These are phyloP conservation scores for Ophion costatus DNA, from an alignment of 2,888 invertebrate species.

Conservation along the genomic window DNA sequence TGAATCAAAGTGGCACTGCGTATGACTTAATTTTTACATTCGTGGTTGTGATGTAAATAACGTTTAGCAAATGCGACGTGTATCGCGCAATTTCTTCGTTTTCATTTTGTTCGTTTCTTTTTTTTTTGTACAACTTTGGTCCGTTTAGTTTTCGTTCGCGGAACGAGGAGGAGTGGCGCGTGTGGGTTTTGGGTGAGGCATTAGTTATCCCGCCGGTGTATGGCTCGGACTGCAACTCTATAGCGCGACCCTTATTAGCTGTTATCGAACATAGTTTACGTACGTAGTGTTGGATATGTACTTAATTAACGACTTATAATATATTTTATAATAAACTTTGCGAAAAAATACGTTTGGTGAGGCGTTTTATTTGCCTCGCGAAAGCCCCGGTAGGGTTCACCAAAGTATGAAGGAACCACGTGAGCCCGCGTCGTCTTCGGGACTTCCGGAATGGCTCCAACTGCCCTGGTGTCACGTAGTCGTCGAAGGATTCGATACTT, in stretches of 20 bases:
- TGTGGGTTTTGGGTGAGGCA: slow-evolving; percentile 14
- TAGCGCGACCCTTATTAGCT: slow-evolving; percentile 65
- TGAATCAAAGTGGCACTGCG: slow-evolving; percentile 59
- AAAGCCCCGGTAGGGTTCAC: not conserved
- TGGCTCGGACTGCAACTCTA: slow-evolving; percentile 25
- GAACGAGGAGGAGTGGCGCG: not conserved
- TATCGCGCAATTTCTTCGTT: slow-evolving; percentile 5
- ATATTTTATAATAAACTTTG: slow-evolving; percentile 82
- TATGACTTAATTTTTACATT: slow-evolving; percentile 73
- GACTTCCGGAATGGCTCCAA: too few relatives aligned
- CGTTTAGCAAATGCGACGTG: slow-evolving; percentile 55
- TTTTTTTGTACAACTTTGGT: not conserved
- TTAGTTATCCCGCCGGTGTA: slow-evolving; percentile 17
- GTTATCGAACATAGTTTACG: slow-evolving; percentile 70
- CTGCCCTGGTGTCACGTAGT: too few relatives aligned
- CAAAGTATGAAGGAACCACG: too few relatives aligned
- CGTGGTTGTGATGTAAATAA: slow-evolving; percentile 79
- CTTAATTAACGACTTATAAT: slow-evolving; percentile 80
- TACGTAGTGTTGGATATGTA: slow-evolving; percentile 81
- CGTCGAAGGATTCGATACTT: too few relatives aligned
- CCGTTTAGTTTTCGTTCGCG: slow-evolving; percentile 55
- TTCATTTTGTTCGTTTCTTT: slow-evolving; percentile 5
- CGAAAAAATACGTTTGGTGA: slow-evolving; percentile 34
- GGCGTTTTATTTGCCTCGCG: not conserved
- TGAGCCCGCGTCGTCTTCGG: too few relatives aligned